Conservation (phyloP, 1,140 invertebrate species). For the Platorchestia sp. region DNA sequence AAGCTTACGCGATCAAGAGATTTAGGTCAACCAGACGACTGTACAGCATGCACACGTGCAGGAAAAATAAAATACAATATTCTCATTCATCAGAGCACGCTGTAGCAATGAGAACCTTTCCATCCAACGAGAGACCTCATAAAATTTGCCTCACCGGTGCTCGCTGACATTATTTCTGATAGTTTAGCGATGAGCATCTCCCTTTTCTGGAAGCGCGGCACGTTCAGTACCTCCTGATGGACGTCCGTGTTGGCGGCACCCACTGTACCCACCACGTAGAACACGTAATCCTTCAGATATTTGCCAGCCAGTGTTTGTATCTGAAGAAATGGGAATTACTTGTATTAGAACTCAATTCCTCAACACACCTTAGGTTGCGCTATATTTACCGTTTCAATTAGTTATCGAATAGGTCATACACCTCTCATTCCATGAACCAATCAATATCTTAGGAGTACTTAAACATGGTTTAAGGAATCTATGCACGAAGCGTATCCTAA, state of each 20-base stretch:
- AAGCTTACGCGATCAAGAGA: too few relatives aligned
- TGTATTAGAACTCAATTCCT: background rate
- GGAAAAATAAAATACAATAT: background rate
- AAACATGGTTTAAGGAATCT: too few relatives aligned
- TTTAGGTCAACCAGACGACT: too few relatives aligned
- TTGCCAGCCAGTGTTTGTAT: conserved; percentile 63
- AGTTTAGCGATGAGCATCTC: conserved; percentile 74
- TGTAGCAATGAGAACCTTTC: background rate
- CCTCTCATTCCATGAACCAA: too few relatives aligned
- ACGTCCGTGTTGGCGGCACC: conserved; percentile 95
- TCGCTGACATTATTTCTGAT: conserved; percentile 32
- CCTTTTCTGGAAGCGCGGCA: conserved; percentile 82
- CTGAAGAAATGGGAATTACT: background rate
- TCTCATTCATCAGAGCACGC: background rate
- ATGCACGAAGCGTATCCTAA: too few relatives aligned
- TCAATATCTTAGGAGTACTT: too few relatives aligned
- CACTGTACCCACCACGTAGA: conserved; percentile 87
- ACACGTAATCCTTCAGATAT: conserved; percentile 79
- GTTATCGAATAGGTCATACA: too few relatives aligned
- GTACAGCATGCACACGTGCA: background rate
- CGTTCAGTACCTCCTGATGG: conserved; percentile 84
- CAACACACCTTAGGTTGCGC: too few relatives aligned
- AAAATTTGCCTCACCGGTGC: background rate
- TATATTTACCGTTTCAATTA: too few relatives aligned
- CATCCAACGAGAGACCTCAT: background rate